These are phyloP conservation scores for Astreopora myriophthalma DNA, from an alignment of 64 coral and sea anemone genomes.

Conservation along the genomic window DNA sequence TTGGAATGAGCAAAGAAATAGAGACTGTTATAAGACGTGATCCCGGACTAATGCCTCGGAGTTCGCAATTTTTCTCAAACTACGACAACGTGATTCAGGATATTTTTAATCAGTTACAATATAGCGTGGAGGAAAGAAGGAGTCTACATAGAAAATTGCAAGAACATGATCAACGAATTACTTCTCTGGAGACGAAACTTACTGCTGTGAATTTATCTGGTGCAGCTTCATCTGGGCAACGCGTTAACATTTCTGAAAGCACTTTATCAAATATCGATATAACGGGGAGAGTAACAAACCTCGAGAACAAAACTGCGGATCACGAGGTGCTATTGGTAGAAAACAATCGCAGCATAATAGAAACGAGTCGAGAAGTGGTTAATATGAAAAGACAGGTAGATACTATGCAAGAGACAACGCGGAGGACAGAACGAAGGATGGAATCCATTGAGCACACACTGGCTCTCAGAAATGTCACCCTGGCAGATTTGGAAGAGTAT, in stretches of 20 bases:
- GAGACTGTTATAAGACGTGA: background rate
- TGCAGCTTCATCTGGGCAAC: background rate
- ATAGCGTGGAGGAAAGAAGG: background rate
- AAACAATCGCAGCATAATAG: background rate
- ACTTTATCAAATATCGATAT: background rate
- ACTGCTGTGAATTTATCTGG: background rate
- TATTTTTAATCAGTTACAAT: background rate
- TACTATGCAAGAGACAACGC: background rate
- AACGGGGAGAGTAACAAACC: background rate
- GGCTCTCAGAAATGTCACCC: constrained; percentile 12
- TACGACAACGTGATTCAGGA: constrained; percentile 1
- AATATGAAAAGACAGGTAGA: constrained; percentile 13
- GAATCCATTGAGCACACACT: constrained; percentile 29
- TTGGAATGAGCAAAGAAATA: background rate
- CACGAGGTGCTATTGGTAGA: constrained; percentile 15
- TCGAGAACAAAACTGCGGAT: constrained; percentile 2
- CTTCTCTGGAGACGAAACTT: background rate
- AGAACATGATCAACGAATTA: background rate
- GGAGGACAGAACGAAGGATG: background rate
- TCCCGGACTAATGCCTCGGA: background rate
- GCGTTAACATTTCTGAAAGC: background rate
- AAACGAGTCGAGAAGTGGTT: background rate
- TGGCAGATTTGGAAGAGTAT: constrained; percentile 31
- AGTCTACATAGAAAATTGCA: background rate
- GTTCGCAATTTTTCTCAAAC: background rate